A percentile compares a stretch with the other conserved stretches of the same genome.
These are phyloP conservation scores for Hermetia illucens DNA, from an alignment of 1,140 invertebrate species.

Conservation along the genomic window DNA sequence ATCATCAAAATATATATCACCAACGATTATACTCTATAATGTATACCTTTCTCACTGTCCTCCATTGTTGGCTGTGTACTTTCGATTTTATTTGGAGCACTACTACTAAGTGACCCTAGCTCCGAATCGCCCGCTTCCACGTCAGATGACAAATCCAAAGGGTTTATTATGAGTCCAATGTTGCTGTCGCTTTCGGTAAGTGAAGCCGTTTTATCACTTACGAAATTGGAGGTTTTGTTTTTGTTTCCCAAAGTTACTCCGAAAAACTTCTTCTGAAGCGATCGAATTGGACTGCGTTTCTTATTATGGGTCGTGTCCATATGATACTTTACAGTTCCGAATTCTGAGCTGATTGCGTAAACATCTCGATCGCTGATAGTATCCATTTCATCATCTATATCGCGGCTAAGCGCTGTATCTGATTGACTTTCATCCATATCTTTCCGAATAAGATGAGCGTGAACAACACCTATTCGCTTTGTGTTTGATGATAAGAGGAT, in stretches of 20 bases:
- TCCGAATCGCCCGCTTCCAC: constrained; percentile 24
- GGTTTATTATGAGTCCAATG: constrained; percentile 39
- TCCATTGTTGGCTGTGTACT: background rate
- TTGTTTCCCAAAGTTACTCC: constrained; percentile 32
- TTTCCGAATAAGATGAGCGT: constrained; percentile 63
- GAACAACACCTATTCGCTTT: constrained; percentile 70
- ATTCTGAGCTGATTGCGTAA: constrained; percentile 73
- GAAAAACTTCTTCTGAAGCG: constrained; percentile 28
- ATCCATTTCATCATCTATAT: constrained; percentile 35
- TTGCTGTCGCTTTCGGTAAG: constrained; percentile 17
- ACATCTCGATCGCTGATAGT: constrained; percentile 39
- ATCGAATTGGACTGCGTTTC: constrained; percentile 26
- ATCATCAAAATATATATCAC: too few species aligned
- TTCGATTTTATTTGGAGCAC: constrained; percentile 4
- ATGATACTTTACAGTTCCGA: constrained; percentile 77
- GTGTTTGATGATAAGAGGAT: constrained; percentile 72
- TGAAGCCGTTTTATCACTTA: constrained; percentile 17
- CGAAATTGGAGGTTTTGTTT: constrained; percentile 26
- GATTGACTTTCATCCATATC: constrained; percentile 33
- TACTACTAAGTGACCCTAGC: constrained; percentile 8
- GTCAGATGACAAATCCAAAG: constrained; percentile 28
- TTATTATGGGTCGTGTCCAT: constrained; percentile 33
- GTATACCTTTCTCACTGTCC: too few species aligned
- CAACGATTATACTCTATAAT: too few species aligned
- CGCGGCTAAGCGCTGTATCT: constrained; percentile 28